These are phyloP conservation scores for Drosophila gunungcola DNA, from an alignment of 1,140 invertebrate genomes.

Conservation along the genomic window DNA sequence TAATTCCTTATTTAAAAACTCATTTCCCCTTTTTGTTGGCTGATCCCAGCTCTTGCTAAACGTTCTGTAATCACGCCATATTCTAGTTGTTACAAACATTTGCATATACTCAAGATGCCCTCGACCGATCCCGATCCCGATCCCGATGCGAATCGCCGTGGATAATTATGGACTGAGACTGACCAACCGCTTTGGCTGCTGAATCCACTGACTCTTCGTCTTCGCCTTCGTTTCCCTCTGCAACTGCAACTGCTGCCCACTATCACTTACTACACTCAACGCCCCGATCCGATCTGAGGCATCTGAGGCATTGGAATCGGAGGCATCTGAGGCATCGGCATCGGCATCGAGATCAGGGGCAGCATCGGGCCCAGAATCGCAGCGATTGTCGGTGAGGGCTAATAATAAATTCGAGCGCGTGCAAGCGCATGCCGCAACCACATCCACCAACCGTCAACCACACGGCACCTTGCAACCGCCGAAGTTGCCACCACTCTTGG, in stretches of 20 bases:
- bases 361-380: constrained; percentile 19
- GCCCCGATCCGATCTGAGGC: constrained; percentile 62
- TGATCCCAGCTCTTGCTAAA: constrained; percentile 9
- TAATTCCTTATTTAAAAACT: neutral
- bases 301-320: constrained; percentile 10
- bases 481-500: constrained; percentile 18
- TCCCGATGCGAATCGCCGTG: constrained; percentile 1
- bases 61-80: constrained; percentile 46
- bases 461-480: constrained; percentile 32
- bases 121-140: constrained; percentile 12
- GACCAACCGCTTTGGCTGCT: constrained; percentile 25
- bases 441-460: neutral
- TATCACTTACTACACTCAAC: constrained; percentile 81
- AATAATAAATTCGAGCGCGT: constrained; percentile 83
- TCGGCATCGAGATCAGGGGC: constrained; percentile 32
- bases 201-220: constrained; percentile 28
- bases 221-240: neutral
- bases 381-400: constrained; percentile 56
- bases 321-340: too few relatives aligned
- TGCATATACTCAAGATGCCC: constrained; percentile 35
- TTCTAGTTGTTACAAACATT: constrained; percentile 50
- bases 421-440: constrained; percentile 57
- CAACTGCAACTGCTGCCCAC: constrained; percentile 50
- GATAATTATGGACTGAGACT: constrained; percentile 62
- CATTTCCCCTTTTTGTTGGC: neutral